Evolutionary conservation across 1,140 invertebrate genomes (phyloP).

Genomic region (Gryon sp.): DNA sequence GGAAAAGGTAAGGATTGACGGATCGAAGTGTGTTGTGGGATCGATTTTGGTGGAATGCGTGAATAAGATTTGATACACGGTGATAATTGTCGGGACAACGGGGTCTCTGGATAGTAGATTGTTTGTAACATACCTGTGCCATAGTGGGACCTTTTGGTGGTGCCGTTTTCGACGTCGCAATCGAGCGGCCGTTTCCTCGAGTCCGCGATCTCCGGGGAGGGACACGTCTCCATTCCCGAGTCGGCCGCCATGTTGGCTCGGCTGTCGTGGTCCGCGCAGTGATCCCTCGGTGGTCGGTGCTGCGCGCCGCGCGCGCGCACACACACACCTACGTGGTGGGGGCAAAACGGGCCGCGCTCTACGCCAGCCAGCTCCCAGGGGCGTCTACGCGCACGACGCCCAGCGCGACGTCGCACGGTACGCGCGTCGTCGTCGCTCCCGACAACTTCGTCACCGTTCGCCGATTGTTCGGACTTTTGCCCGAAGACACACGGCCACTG

Average conservation of each 20-base stretch:
- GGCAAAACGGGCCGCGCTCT: slow-evolving; percentile 1
- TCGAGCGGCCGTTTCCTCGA: slow-evolving; percentile 92
- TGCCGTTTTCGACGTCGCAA: slow-evolving; percentile 90
- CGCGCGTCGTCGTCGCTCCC: slow-evolving; percentile 12
- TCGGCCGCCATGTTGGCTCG: slow-evolving; percentile 87
- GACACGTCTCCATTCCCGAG: slow-evolving; percentile 90
- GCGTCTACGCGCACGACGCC: slow-evolving; percentile 3
- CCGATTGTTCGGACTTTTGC: no score
- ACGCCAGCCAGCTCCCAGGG: no score
- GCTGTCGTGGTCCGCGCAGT: slow-evolving; percentile 66
- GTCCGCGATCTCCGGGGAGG: slow-evolving; percentile 89
- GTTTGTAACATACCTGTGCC: slow-evolving; percentile 85
- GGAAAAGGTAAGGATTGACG: no score
- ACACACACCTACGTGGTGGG: not conserved
- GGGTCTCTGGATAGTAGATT: no score
- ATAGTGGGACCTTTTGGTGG: slow-evolving; percentile 93
- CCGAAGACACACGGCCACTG: no score
- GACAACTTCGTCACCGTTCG: not conserved
- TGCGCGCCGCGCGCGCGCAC: slow-evolving; percentile 49
- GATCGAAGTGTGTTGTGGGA: no score
- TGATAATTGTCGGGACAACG: no score
- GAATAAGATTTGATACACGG: no score
- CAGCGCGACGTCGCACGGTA: slow-evolving; percentile 38
- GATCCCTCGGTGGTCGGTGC: slow-evolving; percentile 53
- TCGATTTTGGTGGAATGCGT: no score